phyloP scores from a whole-genome alignment of 1,140 invertebrate genomes.

The Macrostomum lignano region DNA sequence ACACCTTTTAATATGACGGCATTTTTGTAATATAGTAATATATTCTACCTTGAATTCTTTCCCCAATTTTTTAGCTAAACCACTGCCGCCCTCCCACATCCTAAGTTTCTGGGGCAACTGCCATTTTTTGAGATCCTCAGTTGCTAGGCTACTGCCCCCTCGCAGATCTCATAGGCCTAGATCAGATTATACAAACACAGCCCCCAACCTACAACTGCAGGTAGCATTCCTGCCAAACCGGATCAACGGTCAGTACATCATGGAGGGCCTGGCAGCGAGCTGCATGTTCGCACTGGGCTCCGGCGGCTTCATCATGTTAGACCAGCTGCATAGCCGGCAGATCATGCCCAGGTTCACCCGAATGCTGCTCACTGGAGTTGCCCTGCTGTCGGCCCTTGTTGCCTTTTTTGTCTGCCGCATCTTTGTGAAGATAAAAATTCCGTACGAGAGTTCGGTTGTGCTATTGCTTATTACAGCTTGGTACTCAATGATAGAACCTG shows the following conservation, averaged over 20 bases:
- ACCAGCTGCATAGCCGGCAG: constrained; percentile 67
- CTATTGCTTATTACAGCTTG: too few species aligned
- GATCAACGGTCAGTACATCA: constrained; percentile 91
- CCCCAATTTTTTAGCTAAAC: too few species aligned
- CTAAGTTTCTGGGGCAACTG: too few species aligned
- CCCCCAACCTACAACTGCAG: constrained; percentile 32
- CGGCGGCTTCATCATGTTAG: constrained; percentile 75
- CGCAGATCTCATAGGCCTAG: too few species aligned
- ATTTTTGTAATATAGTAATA: too few species aligned
- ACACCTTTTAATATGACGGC: neutral
- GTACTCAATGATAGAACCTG: too few species aligned
- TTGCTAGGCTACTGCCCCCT: too few species aligned
- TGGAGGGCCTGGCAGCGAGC: constrained; percentile 83
- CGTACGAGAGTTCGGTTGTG: too few species aligned
- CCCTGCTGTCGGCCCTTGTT: constrained; percentile 64
- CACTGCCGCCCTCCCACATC: too few species aligned
- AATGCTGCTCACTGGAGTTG: constrained; percentile 59
- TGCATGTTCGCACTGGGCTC: constrained; percentile 81
- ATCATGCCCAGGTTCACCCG: constrained; percentile 62
- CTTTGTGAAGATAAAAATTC: constrained; percentile 95
- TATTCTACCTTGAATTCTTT: too few species aligned
- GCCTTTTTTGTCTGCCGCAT: constrained; percentile 86
- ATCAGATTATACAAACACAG: too few species aligned
- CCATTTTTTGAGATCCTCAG: too few species aligned
- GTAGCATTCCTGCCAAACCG: constrained; percentile 91